A percentile compares a stretch with the other conserved stretches of the same genome.
Conservation (phyloP, 2,888 invertebrate species). For the Steinernema scapterisci region DNA sequence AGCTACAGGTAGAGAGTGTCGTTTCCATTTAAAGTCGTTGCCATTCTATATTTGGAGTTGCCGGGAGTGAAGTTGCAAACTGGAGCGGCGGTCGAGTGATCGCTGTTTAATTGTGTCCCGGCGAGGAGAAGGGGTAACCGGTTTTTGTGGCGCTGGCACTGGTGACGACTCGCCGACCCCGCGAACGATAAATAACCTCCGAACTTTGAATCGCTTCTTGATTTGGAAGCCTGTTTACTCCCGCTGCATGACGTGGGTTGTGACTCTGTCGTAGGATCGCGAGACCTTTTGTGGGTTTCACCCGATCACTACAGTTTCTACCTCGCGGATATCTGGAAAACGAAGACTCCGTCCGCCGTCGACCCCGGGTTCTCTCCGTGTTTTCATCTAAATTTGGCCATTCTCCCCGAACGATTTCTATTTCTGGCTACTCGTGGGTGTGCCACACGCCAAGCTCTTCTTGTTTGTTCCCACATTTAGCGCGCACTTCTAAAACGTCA, state of each 20-base stretch:
- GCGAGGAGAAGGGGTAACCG: background rate
- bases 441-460: background rate
- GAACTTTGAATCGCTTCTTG: slow-evolving; percentile 24
- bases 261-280: background rate
- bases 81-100: slow-evolving; percentile 21
- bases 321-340: no score
- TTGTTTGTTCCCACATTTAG: background rate
- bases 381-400: no score
- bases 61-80: slow-evolving; percentile 11
- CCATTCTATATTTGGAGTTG: slow-evolving; percentile 18
- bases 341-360: no score
- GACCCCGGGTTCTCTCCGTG: no score
- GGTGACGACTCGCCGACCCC: slow-evolving; percentile 3
- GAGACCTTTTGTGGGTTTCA: background rate
- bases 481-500: background rate
- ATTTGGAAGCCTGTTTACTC: slow-evolving; percentile 25
- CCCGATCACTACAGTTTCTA: no score
- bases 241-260: background rate
- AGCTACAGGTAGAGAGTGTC: background rate
- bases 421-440: background rate
- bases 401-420: background rate
- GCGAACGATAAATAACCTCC: slow-evolving; percentile 30
- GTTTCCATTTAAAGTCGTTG: slow-evolving; percentile 29
- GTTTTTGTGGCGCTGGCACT: background rate
- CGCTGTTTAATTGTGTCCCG: slow-evolving; percentile 25